A percentile compares a stretch with the other conserved stretches of the same genome.
Conservation (phyloP, 1,140 invertebrate species). For the Theocolax elegans region DNA sequence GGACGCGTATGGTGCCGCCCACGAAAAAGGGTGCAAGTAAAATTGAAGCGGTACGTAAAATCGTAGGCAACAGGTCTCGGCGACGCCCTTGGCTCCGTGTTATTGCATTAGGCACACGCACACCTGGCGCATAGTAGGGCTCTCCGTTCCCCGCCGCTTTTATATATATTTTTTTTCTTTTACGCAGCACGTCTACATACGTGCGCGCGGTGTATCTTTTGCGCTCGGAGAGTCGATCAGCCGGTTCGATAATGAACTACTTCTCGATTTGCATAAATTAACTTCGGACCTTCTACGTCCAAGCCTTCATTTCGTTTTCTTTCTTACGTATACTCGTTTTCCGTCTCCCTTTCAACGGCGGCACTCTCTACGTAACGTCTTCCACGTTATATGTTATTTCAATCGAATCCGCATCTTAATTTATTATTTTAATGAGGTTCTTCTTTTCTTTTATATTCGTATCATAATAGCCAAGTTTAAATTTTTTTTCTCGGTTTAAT, state of each 20-base stretch:
- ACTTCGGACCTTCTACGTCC: slow-evolving; percentile 11
- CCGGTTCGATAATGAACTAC: slow-evolving; percentile 46
- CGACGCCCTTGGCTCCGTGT: background rate
- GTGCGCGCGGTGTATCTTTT: background rate
- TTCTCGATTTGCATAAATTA: slow-evolving; percentile 57
- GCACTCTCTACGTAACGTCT: background rate
- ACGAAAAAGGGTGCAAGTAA: no score
- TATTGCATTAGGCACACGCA: background rate
- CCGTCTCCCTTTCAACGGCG: background rate
- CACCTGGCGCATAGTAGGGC: background rate
- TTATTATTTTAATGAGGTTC: background rate
- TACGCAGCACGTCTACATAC: slow-evolving; percentile 7
- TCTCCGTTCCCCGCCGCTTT: background rate
- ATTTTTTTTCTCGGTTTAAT: no score
- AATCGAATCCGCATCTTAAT: background rate
- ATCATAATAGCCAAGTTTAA: no score
- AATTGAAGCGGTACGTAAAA: no score
- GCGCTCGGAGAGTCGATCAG: slow-evolving; percentile 41
- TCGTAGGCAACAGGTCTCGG: no score
- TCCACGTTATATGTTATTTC: background rate
- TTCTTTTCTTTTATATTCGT: no score
- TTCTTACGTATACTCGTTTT: background rate
- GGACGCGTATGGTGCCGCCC: no score
- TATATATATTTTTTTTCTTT: no score
- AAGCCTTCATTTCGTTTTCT: background rate